Percentiles rank a stretch among this genome's conserved stretches.
Conservation (phyloP, 2,113 vertebrate species). For the Myotis davidii region DNA sequence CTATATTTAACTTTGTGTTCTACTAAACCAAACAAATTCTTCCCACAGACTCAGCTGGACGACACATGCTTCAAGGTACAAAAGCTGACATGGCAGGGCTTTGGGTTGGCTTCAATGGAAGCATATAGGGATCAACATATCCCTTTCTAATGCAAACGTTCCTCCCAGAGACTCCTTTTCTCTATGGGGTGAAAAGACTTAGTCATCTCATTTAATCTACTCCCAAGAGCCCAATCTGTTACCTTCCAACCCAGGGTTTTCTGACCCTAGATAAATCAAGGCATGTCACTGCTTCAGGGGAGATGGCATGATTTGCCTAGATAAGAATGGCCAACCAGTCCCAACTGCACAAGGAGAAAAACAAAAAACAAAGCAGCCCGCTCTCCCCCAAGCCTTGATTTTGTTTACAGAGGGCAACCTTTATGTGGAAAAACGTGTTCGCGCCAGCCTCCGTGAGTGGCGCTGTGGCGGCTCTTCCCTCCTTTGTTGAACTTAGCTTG, state of each 20-base stretch:
- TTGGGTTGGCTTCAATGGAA: neutral
- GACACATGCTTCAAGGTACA: neutral
- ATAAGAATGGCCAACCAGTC: neutral
- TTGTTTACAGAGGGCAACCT: slow-evolving; percentile 22
- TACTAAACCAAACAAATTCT: slow-evolving; percentile 37
- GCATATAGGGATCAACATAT: neutral
- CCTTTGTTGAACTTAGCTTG: slow-evolving; percentile 49
- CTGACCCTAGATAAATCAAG: neutral
- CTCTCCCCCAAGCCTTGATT: neutral
- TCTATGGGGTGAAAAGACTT: neutral
- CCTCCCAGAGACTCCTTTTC: neutral
- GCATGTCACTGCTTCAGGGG: neutral
- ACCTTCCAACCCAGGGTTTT: neutral
- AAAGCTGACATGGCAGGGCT: neutral
- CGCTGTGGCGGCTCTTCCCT: neutral
- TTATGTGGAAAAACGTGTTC: slow-evolving; percentile 33
- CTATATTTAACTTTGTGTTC: slow-evolving; percentile 24
- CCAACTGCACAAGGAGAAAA: slow-evolving; percentile 20
- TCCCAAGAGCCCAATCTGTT: neutral
- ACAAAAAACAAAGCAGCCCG: neutral
- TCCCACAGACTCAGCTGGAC: neutral
- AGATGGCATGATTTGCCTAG: neutral
- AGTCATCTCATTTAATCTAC: neutral
- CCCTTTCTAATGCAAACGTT: slow-evolving; percentile 11
- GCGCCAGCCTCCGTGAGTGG: neutral